Evolutionary conservation across 1,140 invertebrate genomes (phyloP).

Genomic region (Mizuhopecten yessoensis): DNA sequence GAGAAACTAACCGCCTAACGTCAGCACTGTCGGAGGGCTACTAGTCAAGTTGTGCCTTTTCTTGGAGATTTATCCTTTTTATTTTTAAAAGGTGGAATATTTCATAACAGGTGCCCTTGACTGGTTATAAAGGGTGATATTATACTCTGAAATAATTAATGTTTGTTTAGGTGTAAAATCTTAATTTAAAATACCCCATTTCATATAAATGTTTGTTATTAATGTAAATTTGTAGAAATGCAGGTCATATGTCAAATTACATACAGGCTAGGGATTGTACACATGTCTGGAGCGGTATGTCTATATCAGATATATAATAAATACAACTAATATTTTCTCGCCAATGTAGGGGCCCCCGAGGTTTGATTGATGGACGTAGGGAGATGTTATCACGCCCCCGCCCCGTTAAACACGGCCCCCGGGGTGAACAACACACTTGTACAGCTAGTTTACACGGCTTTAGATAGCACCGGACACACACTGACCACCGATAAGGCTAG

Average conservation of each 20-base stretch:
- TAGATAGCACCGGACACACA: background rate
- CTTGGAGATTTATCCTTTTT: no score
- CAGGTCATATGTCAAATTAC: background rate
- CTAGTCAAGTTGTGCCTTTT: no score
- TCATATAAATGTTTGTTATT: no score
- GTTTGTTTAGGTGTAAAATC: no score
- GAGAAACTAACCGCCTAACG: background rate
- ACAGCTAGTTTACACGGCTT: constrained; percentile 13
- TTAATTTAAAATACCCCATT: no score
- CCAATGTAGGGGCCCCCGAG: background rate
- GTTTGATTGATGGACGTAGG: constrained; percentile 14
- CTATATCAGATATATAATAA: constrained; percentile 16
- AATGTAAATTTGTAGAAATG: no score
- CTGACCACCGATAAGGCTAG: constrained; percentile 1
- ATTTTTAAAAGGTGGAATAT: no score
- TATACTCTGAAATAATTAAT: no score
- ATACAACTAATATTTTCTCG: constrained; percentile 22
- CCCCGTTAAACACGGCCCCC: constrained; percentile 21
- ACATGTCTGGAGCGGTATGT: background rate
- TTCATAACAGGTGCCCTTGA: no score
- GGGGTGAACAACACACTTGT: constrained; percentile 26
- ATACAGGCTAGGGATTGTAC: background rate
- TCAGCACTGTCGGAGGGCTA: background rate
- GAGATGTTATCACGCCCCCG: constrained; percentile 22
- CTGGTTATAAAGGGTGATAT: no score